A percentile compares a stretch with the other conserved stretches of the same genome.
phyloP scores from a whole-genome alignment of 2,888 invertebrate genomes.

The Eucriotettix oculatus region DNA sequence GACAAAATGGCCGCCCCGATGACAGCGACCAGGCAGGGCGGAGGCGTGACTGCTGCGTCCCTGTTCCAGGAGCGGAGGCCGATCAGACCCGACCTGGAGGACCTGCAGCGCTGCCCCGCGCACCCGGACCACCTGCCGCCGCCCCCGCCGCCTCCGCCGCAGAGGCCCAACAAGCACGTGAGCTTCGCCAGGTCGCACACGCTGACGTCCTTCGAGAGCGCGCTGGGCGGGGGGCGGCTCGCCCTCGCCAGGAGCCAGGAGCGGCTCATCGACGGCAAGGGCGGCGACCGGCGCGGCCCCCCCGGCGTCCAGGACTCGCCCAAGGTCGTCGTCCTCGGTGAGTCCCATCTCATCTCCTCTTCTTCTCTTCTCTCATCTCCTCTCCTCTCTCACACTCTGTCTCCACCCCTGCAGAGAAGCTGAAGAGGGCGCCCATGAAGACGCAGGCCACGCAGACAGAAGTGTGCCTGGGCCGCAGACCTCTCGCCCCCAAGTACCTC shows the following conservation, averaged over 20 bases:
- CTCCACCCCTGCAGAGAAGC: conserved; percentile 39
- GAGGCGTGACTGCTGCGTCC: conserved; percentile 8
- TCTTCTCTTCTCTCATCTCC: background rate
- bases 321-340: conserved; percentile 40
- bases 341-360: conserved; percentile 12
- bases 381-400: conserved; percentile 16
- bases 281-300: conserved; percentile 22
- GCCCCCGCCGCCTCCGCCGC: conserved; percentile 30
- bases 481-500: conserved; percentile 40
- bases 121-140: conserved; percentile 16
- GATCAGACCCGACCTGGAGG: conserved; percentile 23
- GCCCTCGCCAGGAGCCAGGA: conserved; percentile 40
- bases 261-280: conserved; percentile 53
- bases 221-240: conserved; percentile 31
- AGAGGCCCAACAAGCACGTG: conserved; percentile 55
- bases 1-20: too few species aligned
- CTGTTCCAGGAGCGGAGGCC: conserved; percentile 15
- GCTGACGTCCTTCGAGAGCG: conserved; percentile 66
- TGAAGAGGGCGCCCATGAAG: conserved; percentile 71
- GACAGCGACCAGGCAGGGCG: too few species aligned
- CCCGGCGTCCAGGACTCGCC: conserved; percentile 30
- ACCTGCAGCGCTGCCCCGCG: conserved; percentile 12
- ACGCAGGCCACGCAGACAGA: conserved; percentile 91
- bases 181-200: conserved; percentile 82
- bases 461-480: conserved; percentile 50